These are phyloP conservation scores for Hormiphora californensis DNA, from an alignment of 37 sponge, comb jelly and placozoan species.

Conservation along the genomic window DNA sequence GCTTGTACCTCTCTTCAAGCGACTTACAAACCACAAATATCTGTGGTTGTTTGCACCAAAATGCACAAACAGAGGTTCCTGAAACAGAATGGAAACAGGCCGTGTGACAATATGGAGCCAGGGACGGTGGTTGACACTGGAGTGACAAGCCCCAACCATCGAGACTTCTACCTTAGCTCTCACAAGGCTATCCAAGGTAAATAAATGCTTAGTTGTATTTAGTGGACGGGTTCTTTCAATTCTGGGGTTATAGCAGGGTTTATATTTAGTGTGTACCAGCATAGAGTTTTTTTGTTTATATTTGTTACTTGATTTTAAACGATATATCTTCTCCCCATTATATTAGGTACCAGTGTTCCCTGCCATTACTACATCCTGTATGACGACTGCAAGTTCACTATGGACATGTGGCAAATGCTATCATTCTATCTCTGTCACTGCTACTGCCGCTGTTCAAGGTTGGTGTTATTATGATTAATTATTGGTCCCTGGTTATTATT, in stretches of 20 bases:
- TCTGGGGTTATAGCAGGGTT: too few species aligned
- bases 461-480: background rate
- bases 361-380: conserved; percentile 39
- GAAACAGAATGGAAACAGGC: background rate
- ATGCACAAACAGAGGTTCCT: conserved; percentile 6
- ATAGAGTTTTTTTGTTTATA: too few species aligned
- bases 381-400: background rate
- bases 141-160: background rate
- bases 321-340: too few species aligned
- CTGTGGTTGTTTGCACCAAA: conserved; percentile 27
- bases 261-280: too few species aligned
- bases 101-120: background rate
- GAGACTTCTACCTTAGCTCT: conserved; percentile 32
- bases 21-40: background rate
- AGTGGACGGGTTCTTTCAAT: too few species aligned
- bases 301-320: too few species aligned
- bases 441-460: conserved; percentile 15
- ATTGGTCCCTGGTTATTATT: background rate
- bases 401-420: conserved; percentile 28
- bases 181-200: conserved; percentile 42
- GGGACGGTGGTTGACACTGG: conserved; percentile 48
- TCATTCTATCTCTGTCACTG: conserved; percentile 18
- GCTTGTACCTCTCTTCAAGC: background rate
- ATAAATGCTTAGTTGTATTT: too few species aligned
- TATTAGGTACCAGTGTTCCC: background rate